Percentiles rank a stretch among this genome's conserved stretches.
Evolutionary conservation across 2,888 invertebrate genomes (phyloP).

Genomic region (Plemyria rubiginata): DNA sequence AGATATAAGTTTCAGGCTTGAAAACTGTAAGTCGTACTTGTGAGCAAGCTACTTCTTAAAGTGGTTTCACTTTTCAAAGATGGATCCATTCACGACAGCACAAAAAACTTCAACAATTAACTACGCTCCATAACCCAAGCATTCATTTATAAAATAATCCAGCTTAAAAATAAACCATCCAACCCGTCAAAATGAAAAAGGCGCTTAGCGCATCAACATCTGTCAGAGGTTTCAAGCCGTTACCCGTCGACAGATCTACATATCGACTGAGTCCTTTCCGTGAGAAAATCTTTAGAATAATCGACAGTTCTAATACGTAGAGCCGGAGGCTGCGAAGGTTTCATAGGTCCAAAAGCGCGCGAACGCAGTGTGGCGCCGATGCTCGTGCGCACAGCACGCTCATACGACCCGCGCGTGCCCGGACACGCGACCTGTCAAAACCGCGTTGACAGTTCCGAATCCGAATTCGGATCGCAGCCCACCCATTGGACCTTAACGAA

Average conservation of each 20-base stretch:
- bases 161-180: slow-evolving; percentile 65
- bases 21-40: background rate
- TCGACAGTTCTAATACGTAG: slow-evolving; percentile 66
- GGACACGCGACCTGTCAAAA: slow-evolving; percentile 66
- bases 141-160: slow-evolving; percentile 74
- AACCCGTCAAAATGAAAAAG: slow-evolving; percentile 71
- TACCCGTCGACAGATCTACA: slow-evolving; percentile 63
- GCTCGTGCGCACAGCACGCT: slow-evolving; percentile 81
- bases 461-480: slow-evolving; percentile 52
- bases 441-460: slow-evolving; percentile 67
- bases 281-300: slow-evolving; percentile 74
- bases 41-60: background rate
- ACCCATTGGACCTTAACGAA: slow-evolving; percentile 41
- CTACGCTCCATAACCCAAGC: slow-evolving; percentile 66
- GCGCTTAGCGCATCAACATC: slow-evolving; percentile 68
- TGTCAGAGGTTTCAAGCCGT: slow-evolving; percentile 67
- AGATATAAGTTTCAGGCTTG: background rate
- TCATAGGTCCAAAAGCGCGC: slow-evolving; percentile 81
- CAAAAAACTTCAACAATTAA: slow-evolving; percentile 68
- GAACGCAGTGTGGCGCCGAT: slow-evolving; percentile 82
- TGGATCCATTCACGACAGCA: slow-evolving; percentile 60
- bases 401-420: slow-evolving; percentile 69
- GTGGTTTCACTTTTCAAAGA: slow-evolving; percentile 56
- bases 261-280: slow-evolving; percentile 72
- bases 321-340: slow-evolving; percentile 75